Evolutionary conservation across 2,797 vertebrate species (phyloP).

Genomic region (Neomorphus geoffroyi): DNA sequence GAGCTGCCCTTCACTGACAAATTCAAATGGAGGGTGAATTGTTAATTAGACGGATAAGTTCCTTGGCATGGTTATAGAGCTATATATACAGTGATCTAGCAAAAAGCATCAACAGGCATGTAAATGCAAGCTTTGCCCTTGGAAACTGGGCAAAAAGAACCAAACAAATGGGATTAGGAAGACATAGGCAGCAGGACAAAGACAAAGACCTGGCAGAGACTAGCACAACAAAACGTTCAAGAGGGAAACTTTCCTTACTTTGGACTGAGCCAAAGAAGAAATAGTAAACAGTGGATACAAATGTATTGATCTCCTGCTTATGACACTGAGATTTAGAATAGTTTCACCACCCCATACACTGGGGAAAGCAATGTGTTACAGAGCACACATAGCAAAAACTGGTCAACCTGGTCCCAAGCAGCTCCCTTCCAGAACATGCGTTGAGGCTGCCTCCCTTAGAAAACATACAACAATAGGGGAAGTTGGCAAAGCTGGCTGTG

Average conservation of each 20-base stretch:
- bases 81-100: neutral
- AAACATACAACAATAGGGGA: neutral
- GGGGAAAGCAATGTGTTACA: neutral
- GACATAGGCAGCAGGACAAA: neutral
- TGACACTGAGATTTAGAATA: neutral
- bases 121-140: neutral
- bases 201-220: neutral
- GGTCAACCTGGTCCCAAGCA: neutral
- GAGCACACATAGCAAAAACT: neutral
- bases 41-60: neutral
- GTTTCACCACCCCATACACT: fast-evolving
- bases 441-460: neutral
- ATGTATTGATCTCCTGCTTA: neutral
- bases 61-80: neutral
- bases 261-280: neutral
- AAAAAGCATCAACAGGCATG: neutral
- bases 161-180: neutral
- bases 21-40: neutral
- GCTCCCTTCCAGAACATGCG: neutral
- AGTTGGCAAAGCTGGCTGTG: neutral
- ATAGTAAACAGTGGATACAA: neutral
- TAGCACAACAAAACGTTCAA: neutral
- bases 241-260: neutral
- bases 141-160: neutral
- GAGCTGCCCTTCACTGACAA: neutral